Base-by-base conservation (phyloP, 2,888 invertebrate genomes). In the Anoplius nigerrimus region DNA sequence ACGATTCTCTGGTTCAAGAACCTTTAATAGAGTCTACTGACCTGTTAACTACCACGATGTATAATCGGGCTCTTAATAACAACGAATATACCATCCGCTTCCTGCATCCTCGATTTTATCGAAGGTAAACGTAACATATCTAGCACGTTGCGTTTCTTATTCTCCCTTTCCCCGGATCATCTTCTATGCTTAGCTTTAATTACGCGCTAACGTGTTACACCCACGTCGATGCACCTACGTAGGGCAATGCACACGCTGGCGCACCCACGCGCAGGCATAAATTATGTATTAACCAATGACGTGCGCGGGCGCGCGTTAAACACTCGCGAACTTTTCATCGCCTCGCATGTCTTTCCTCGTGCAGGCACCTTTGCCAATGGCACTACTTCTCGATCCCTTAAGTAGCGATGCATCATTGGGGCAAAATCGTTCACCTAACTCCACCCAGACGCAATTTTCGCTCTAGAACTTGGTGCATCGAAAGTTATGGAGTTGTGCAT, bases 221-320 rank as follows among this genome's bases (percentile, higher is more conserved):
- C 53, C 21, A 53, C 53, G 22, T 34, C 53, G 21, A 4, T 24
- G 15, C 21, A 21, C 22, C 53, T 22, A 53, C 24, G 53, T 15
- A 53, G 45, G 46, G 48, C 46, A 20, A 16, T 13, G 16, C 48
- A 16, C 22, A n/a, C 11, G 16, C 34, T 27, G 6, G 72, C 68
- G 71, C 80, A 74, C 78, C 81, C 76, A 45, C 43, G 48, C 54
- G 54, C 52, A 66, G 6, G 54, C 66, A 71, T 55, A 56, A 59
- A 55, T 58, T 53, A 62, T 42, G 20, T 24, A 45, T 45, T 45
- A 22, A 65, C 27, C 24, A 18, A 56, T 56, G 46, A 55, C 46
- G 64, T 24, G 48, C 48, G 48, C 20, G 54, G 18, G 57, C 34
- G 55, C 58, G 51, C 22, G 57, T 61, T 70, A 62, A 72, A 56